Conservation (phyloP, 2,113 vertebrate genomes). For the Planiliza haematocheilus region DNA sequence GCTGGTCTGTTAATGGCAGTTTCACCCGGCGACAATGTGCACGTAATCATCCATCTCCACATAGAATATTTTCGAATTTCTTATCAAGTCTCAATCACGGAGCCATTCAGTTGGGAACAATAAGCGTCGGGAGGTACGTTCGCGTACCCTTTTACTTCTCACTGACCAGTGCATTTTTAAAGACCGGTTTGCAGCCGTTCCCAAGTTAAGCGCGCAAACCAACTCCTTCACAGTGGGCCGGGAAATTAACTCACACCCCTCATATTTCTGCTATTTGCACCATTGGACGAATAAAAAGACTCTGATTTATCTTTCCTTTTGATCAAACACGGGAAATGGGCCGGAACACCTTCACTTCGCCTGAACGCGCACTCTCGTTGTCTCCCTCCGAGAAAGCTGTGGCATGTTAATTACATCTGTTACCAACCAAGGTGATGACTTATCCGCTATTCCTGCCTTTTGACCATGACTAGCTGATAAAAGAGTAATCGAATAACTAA, state of each 20-base stretch:
- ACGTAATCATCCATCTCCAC: conserved; percentile 54
- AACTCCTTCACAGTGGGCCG: conserved; percentile 19
- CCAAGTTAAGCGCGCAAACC: conserved; percentile 13
- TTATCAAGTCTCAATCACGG: conserved; percentile 64
- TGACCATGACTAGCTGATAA: conserved; percentile 85
- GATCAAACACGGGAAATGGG: conserved; percentile 63
- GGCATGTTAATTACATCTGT: conserved; percentile 76
- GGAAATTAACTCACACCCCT: conserved; percentile 31
- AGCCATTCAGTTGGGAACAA: conserved; percentile 64
- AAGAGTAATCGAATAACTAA: conserved; percentile 86
- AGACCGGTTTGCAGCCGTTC: neutral
- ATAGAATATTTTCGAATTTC: conserved; percentile 45
- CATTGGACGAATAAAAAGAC: conserved; percentile 25
- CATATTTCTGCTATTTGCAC: conserved; percentile 41
- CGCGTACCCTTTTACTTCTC: conserved; percentile 12
- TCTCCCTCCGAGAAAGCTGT: conserved; percentile 45
- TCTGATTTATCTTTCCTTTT: conserved; percentile 57
- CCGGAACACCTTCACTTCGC: conserved; percentile 57
- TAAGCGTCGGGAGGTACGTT: conserved; percentile 1
- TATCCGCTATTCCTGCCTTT: conserved; percentile 78
- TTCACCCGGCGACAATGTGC: conserved; percentile 54
- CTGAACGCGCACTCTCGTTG: conserved; percentile 35
- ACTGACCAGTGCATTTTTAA: conserved; percentile 17
- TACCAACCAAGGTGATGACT: conserved; percentile 81
- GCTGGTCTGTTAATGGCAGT: conserved; percentile 57